phyloP scores from a whole-genome alignment of 2,113 vertebrate genomes.

The Xenopus laevis region DNA sequence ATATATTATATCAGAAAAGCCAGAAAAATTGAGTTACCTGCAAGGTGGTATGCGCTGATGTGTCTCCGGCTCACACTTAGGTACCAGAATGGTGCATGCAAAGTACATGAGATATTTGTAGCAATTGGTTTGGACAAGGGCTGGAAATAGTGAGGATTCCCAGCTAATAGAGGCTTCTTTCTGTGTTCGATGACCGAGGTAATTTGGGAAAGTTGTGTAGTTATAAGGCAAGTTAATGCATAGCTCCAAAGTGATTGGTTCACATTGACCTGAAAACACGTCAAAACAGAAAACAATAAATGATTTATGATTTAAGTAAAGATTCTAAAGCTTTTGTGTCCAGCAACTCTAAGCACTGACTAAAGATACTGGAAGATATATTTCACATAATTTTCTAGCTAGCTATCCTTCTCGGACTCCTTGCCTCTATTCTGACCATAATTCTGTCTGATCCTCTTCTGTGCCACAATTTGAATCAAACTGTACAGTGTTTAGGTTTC shows the following conservation, averaged over 20 bases:
- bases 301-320: no score
- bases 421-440: no score
- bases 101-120: slow-evolving; percentile 98
- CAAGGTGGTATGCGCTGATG: slow-evolving; percentile 83
- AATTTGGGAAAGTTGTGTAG: slow-evolving; percentile 84
- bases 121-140: slow-evolving; percentile 92
- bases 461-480: no score
- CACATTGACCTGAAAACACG: slow-evolving; percentile 70
- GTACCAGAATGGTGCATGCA: slow-evolving; percentile 89
- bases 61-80: slow-evolving; percentile 82
- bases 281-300: no score
- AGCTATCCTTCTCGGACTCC: no score
- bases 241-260: slow-evolving; percentile 86
- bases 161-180: slow-evolving; percentile 89
- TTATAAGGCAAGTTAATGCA: slow-evolving; percentile 96
- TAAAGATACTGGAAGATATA: no score
- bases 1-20: no score
- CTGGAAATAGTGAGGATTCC: slow-evolving; percentile 92
- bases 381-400: no score
- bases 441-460: no score
- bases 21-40: slow-evolving; percentile 67
- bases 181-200: slow-evolving; percentile 87
- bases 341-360: no score
- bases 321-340: no score
- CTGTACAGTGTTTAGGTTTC: no score